Base-by-base conservation (phyloP, 64 coral and sea anemone genomes). In the Cladopsammia gracilis region DNA sequence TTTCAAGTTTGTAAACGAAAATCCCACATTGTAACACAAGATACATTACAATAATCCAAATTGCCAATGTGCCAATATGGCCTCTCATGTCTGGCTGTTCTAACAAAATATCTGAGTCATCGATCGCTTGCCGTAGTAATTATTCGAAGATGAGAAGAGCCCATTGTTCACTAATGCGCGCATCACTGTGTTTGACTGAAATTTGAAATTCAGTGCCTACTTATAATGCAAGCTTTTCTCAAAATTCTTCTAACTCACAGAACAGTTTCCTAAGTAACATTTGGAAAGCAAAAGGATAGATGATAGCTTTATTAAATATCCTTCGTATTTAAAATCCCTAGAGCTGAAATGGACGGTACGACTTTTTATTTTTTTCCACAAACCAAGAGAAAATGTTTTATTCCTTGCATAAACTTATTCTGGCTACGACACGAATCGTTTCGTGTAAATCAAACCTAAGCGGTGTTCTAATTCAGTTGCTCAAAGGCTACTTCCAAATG, bases 21-120 rank as follows among this genome's bases (percentile, higher is more conserved):
- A 78, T 78, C 76, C 76, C 53, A 14, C 49, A 58, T 57, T 78
- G 76, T 15, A 23, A 50, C 13, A 58, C 50, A 58, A 78, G 49
- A 34, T 78, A 78, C 22, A 78, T 58, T 12, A 58, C 52, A 57
- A 78, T 25, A 23, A 78, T 26, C 76, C 76, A 78, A 11, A 78
- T 1, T 10, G 76, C 22, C 52, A 78, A 58, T 57, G 20, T 78
- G 49, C n/a, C 76, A 78, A 78, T 25, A 11, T 58, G n/a, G 3
- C 48, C 76, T 20, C 50, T 78, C 52, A 58, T 78, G 11, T 4
- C 66, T 69, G 34, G 34, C 34, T 34, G 34, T 34, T 34, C 34
- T 34, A 34, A 34, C 0, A 34, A 34, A 34, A 34, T 2, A 34
- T 34, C 34, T 34, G 34, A 34, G 34, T 34, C 34, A 68, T 85